Evolutionary conservation across 2,888 invertebrate species (phyloP).

Genomic region (Agriopis marginaria): DNA sequence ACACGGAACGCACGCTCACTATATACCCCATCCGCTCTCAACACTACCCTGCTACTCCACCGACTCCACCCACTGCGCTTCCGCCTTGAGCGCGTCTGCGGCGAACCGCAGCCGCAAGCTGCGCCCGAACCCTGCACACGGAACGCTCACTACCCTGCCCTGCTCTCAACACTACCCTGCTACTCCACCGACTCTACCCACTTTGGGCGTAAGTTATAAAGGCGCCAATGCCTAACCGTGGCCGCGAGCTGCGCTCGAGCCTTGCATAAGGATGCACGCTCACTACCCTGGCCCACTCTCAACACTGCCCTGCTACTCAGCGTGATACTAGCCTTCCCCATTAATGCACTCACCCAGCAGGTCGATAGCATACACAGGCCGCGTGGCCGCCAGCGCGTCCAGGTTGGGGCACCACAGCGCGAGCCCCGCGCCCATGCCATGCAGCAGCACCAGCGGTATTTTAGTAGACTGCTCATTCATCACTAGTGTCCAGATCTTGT

Average conservation of each 20-base stretch:
- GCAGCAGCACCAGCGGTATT: conserved; percentile 96
- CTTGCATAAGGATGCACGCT: conserved; percentile 78
- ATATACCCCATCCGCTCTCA: no score
- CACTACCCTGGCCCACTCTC: neutral
- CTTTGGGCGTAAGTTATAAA: no score
- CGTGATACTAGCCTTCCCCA: conserved; percentile 89
- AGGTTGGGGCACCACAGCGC: conserved; percentile 98
- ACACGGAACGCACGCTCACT: conserved; percentile 2
- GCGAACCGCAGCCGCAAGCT: no score
- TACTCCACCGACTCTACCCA: conserved; percentile 86
- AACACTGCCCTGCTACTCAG: conserved; percentile 77
- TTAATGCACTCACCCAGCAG: conserved; percentile 85
- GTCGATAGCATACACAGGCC: conserved; percentile 97
- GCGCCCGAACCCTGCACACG: no score
- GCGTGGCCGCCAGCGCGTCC: conserved; percentile 90
- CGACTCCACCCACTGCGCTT: no score
- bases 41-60: no score
- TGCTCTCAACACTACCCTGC: neutral
- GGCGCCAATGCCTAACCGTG: no score
- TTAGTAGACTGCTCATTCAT: conserved; percentile 88
- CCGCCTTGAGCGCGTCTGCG: no score
- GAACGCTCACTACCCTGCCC: neutral
- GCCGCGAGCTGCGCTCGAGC: conserved; percentile 97
- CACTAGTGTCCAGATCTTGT: conserved; percentile 90
- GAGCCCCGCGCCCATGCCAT: conserved; percentile 97